phyloP scores from a whole-genome alignment of 2,888 invertebrate genomes.

The Frankliniella intonsa region DNA sequence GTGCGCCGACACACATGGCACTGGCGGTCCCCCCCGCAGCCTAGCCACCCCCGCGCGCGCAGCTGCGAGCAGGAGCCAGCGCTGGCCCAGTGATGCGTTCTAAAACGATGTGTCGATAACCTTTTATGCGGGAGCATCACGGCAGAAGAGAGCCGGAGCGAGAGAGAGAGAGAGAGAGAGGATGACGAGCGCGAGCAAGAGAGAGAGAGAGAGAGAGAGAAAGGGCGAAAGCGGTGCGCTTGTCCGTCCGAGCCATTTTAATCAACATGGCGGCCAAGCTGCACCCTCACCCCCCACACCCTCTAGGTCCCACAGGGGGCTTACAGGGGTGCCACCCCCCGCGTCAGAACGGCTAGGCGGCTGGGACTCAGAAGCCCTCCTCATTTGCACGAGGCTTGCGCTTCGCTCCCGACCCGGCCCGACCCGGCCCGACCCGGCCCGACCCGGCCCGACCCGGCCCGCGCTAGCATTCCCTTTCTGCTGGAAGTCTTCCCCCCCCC shows the following conservation, averaged over 20 bases:
- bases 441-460: neutral
- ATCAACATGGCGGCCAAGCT: neutral
- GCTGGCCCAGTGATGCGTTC: slow-evolving; percentile 9
- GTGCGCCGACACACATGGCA: too few relatives aligned
- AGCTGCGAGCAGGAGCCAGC: neutral
- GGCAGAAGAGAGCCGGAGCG: neutral
- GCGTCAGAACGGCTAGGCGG: neutral
- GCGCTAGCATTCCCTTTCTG: neutral
- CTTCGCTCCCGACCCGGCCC: neutral
- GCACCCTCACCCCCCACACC: too few relatives aligned
- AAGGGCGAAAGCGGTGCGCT: neutral
- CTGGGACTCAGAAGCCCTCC: neutral
- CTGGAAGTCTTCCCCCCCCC: too few relatives aligned
- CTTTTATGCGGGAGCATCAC: slow-evolving; percentile 5
- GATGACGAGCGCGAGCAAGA: neutral
- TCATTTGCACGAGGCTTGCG: too few relatives aligned
- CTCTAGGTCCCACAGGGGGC: too few relatives aligned
- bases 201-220: neutral
- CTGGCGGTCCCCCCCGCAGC: neutral
- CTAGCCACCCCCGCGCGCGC: neutral
- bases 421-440: neutral
- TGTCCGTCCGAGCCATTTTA: slow-evolving; percentile 11
- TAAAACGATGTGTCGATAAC: slow-evolving; percentile 12
- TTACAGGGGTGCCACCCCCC: neutral
- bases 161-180: neutral